These are phyloP conservation scores for Hydropsyche tenuis DNA, from an alignment of 1,140 invertebrate species.

Conservation along the genomic window DNA sequence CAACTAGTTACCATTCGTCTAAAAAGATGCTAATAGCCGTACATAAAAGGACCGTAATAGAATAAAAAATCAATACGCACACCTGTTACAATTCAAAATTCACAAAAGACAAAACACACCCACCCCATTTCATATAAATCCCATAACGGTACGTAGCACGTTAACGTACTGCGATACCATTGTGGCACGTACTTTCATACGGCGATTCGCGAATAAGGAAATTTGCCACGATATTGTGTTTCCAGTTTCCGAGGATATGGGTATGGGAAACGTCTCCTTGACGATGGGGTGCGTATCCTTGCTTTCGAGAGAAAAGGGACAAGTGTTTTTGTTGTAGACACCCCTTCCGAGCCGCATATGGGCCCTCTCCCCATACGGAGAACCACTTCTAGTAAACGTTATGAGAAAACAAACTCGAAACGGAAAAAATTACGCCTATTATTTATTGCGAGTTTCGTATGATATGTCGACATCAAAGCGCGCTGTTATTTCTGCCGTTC, in stretches of 20 bases:
- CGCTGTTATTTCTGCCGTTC: constrained; percentile 13
- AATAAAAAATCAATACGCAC: too few relatives aligned
- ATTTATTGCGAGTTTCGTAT: constrained; percentile 3
- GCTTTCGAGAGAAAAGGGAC: constrained; percentile 4
- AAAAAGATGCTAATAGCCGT: too few relatives aligned
- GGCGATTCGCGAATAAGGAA: constrained; percentile 18
- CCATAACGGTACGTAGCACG: too few relatives aligned
- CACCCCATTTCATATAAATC: too few relatives aligned
- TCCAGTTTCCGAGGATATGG: background rate
- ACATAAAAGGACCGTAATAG: too few relatives aligned
- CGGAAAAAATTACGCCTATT: background rate
- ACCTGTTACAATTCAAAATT: too few relatives aligned
- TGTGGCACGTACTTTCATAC: background rate
- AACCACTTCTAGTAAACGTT: constrained; percentile 9
- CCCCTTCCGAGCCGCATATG: background rate
- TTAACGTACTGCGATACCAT: background rate
- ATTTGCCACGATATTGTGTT: constrained; percentile 29
- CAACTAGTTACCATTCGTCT: too few relatives aligned
- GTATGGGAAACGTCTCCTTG: background rate
- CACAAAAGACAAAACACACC: too few relatives aligned
- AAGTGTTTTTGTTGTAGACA: constrained; percentile 19
- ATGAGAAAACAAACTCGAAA: constrained; percentile 9
- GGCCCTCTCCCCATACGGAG: too few relatives aligned
- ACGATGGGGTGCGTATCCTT: too few relatives aligned
- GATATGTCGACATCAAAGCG: constrained; percentile 15